Evolutionary conservation across 92 coral and sea anemone genomes (phyloP), one percentile per base, ranked within the genome.

Genomic region (Siderastrea radians): DNA sequence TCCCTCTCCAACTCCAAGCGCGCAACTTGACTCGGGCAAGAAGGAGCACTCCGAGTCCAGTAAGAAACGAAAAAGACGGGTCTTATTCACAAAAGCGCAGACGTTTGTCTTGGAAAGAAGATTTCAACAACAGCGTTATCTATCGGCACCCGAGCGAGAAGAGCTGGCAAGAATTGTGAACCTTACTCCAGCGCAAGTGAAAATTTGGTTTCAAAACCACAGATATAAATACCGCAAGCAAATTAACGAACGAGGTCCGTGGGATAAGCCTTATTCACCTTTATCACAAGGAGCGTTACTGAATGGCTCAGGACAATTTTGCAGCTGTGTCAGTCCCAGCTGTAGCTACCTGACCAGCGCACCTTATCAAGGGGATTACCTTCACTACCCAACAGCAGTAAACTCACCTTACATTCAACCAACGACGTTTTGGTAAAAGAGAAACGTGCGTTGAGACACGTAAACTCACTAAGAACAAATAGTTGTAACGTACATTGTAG

Each of bases 201-300:
- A 98, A 86, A 98, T 98, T 48, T 98, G 99, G 99, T 98, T 98
- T 81, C 99, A 98, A 88, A 98, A 98, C 70, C 99, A 98, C 88
- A 95, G 99, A 72, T 98, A 98, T 89, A 98, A 98, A 74, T 96
- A 92, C 79, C 95, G 98, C 51, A 92, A 96, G 87, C 99, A 98
- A 86, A 96, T 98, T 86, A 95, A 94, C 85, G 99, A 98, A 86
- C 92, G 96, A 81, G 98, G 99, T 10, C 96, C 94, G 11, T 95
- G 98, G 98, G 98, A 95, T 45, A 95, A 95, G 68, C 90, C 96
- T 0, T 95, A 93, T 75, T 77, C 96, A 45, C 88, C 96, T 12
- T 79, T 90, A 49, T 71, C 94, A 5, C 84, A 84, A 6, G 95
- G 95, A 44, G 89, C 98, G 5, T 87, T 95, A 26, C 92, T 95